A percentile compares a stretch with the other conserved stretches of the same genome.
Conservation (phyloP, 2,113 vertebrate genomes). For the Lonchura striata region DNA sequence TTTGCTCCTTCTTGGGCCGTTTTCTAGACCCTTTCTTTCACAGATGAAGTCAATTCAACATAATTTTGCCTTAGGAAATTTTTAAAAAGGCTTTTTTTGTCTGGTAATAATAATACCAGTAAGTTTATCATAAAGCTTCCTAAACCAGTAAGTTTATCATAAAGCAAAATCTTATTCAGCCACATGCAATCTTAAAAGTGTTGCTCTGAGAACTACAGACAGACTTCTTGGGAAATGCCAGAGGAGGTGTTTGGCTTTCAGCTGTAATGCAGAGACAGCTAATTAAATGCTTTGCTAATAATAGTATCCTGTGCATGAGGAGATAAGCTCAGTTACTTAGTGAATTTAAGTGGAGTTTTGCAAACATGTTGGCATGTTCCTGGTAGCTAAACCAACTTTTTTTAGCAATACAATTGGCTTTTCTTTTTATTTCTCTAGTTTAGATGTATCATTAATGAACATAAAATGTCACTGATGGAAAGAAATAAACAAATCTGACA, state of each 20-base stretch:
- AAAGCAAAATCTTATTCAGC: neutral
- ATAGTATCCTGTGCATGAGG: conserved; percentile 5
- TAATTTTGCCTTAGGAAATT: neutral
- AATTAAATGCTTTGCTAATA: conserved; percentile 61
- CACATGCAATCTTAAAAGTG: neutral
- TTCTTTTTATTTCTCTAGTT: neutral
- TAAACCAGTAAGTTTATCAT: neutral
- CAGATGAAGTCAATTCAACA: neutral
- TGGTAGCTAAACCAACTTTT: neutral
- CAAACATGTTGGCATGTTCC: neutral
- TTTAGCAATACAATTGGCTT: neutral
- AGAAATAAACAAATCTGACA: neutral
- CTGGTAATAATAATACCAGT: neutral
- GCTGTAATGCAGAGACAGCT: neutral
- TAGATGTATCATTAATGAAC: neutral
- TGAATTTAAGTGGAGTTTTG: conserved; percentile 52
- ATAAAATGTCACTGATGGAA: neutral
- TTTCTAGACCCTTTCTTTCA: neutral
- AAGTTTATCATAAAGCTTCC: neutral
- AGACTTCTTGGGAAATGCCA: conserved; percentile 24
- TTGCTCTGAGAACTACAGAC: neutral
- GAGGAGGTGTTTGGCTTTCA: conserved; percentile 25
- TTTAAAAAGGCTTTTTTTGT: neutral
- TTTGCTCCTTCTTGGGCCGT: neutral
- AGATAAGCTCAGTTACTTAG: conserved; percentile 35